Conservation (phyloP, 2,888 invertebrate genomes). For the Amblyjoppa fuscipennis region DNA sequence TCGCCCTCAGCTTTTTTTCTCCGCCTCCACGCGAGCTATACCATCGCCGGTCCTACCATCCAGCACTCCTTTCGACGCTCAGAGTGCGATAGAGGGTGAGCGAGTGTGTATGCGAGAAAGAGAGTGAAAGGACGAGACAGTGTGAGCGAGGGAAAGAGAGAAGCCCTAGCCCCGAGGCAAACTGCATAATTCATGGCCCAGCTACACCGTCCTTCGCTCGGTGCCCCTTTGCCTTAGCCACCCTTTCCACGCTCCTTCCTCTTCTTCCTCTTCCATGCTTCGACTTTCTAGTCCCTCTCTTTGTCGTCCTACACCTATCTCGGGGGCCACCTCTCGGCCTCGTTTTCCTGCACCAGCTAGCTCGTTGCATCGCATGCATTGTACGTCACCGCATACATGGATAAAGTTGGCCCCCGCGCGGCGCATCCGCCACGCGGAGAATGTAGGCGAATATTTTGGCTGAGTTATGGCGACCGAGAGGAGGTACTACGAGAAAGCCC, state of each 20-base stretch:
- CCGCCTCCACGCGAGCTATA: slow-evolving; percentile 34
- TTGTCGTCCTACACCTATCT: slow-evolving; percentile 51
- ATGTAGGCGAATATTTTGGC: slow-evolving; percentile 82
- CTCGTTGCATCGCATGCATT: slow-evolving; percentile 76
- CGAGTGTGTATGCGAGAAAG: slow-evolving; percentile 54
- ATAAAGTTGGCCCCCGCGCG: slow-evolving; percentile 76
- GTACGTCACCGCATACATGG: slow-evolving; percentile 73
- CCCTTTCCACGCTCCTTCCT: slow-evolving; percentile 62
- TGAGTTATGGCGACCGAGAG: slow-evolving; percentile 78
- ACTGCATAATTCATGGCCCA: slow-evolving; percentile 84
- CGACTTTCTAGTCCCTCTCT: slow-evolving; percentile 50
- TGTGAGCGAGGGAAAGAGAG: slow-evolving; percentile 51
- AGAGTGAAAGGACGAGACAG: slow-evolving; percentile 57
- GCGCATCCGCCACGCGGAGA: slow-evolving; percentile 72
- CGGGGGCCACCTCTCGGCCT: slow-evolving; percentile 63
- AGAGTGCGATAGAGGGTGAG: slow-evolving; percentile 54
- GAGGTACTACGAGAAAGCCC: slow-evolving; percentile 58
- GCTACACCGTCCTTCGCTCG: slow-evolving; percentile 73
- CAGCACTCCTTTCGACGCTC: slow-evolving; percentile 65
- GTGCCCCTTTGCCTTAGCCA: slow-evolving; percentile 64
- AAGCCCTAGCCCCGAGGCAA: slow-evolving; percentile 81
- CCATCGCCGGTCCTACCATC: slow-evolving; percentile 39
- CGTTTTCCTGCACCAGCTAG: slow-evolving; percentile 64
- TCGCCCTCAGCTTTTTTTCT: slow-evolving; percentile 53
- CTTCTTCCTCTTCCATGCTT: slow-evolving; percentile 67